A percentile compares a stretch with the other conserved stretches of the same genome.
Conservation (phyloP, 2,888 invertebrate genomes). For the Invenusta paracnida region DNA sequence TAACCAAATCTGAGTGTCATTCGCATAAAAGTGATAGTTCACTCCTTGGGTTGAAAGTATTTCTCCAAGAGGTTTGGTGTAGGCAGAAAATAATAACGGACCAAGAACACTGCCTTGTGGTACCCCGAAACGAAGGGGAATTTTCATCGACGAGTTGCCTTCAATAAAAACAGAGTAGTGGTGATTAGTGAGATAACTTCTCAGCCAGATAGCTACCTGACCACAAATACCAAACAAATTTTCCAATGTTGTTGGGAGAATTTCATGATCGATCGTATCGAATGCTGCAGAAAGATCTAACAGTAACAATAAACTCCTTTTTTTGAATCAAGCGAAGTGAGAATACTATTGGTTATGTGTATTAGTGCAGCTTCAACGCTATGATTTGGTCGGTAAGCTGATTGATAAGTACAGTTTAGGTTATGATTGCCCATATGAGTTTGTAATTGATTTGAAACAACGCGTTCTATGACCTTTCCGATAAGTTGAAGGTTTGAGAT, state of each 20-base stretch:
- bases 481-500: slow-evolving; percentile 17
- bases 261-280: neutral
- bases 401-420: slow-evolving; percentile 26
- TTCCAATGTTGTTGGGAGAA: neutral
- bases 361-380: neutral
- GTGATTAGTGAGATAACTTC: neutral
- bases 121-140: neutral
- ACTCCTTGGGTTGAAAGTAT: neutral
- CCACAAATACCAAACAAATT: neutral
- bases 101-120: neutral
- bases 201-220: neutral
- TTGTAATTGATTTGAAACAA: slow-evolving; percentile 18
- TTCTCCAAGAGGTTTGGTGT: neutral
- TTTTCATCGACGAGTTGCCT: neutral
- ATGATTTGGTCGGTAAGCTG: neutral
- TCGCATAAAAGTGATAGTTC: neutral
- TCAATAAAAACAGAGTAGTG: neutral
- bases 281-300: slow-evolving; percentile 20
- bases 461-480: slow-evolving; percentile 6
- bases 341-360: slow-evolving; percentile 2
- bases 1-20: neutral
- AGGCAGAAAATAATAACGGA: neutral
- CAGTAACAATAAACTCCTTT: slow-evolving; percentile 25
- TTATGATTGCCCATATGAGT: slow-evolving; percentile 19
- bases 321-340: slow-evolving; percentile 17